phyloP scores from a whole-genome alignment of 2,888 invertebrate species.

The Cepaea hortensis region DNA sequence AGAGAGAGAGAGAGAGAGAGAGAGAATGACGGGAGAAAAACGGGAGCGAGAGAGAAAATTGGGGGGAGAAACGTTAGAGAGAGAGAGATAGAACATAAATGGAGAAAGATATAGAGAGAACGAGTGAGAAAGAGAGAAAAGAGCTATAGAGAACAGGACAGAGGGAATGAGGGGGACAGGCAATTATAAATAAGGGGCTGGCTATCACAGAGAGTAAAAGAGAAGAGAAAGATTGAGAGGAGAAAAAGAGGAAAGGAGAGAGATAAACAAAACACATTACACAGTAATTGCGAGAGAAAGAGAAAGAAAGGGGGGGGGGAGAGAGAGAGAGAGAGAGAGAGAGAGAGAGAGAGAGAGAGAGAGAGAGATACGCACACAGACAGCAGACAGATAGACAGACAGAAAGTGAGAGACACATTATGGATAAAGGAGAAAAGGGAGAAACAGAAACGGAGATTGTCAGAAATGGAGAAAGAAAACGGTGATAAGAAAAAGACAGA shows the following conservation, averaged over 20 bases:
- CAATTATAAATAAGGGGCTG: background rate
- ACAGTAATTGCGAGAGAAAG: background rate
- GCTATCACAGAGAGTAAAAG: background rate
- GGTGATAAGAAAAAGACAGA: too few relatives aligned
- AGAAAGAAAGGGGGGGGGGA: background rate
- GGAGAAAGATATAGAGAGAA: background rate
- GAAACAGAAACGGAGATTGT: too few relatives aligned
- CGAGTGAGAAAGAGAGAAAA: background rate
- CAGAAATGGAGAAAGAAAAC: too few relatives aligned
- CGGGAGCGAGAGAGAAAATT: background rate
- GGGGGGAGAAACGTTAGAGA: too few relatives aligned
- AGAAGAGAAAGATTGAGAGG: background rate
- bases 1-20: slow-evolving; percentile 16
- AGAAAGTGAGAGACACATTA: too few relatives aligned
- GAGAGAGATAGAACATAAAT: too few relatives aligned
- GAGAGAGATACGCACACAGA: too few relatives aligned
- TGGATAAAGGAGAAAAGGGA: too few relatives aligned
- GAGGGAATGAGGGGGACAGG: background rate
- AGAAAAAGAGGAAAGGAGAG: background rate
- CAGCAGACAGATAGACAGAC: too few relatives aligned
- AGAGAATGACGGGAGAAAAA: too few relatives aligned
- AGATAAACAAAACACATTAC: background rate
- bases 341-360: background rate
- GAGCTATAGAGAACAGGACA: background rate
- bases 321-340: background rate